These are phyloP conservation scores for Knipowitschia caucasica DNA, from an alignment of 2,797 vertebrate genomes.

Conservation along the genomic window DNA sequence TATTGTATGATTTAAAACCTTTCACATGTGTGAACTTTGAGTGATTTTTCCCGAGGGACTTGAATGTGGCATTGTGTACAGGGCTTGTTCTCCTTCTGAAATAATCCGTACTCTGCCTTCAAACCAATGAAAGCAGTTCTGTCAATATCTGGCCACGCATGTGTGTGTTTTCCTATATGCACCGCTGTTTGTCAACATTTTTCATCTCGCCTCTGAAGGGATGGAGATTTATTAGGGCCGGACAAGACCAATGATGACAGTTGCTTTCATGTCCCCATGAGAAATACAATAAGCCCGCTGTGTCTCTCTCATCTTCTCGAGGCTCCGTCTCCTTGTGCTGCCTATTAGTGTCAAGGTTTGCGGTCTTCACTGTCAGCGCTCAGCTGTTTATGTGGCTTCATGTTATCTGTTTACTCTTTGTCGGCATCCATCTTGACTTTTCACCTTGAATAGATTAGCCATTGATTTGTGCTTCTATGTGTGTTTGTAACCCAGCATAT, in stretches of 20 bases:
- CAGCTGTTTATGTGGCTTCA: conserved; percentile 35
- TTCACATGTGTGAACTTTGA: conserved; percentile 17
- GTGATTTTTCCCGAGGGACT: conserved; percentile 27
- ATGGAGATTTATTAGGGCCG: conserved; percentile 57
- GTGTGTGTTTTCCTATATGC: conserved; percentile 19
- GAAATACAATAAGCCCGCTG: conserved; percentile 53
- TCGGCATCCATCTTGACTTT: conserved; percentile 26
- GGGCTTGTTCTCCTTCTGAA: conserved; percentile 32
- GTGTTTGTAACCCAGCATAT: not conserved
- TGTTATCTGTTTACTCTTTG: conserved; percentile 16
- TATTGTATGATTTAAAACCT: conserved; percentile 18
- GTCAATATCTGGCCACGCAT: conserved; percentile 5
- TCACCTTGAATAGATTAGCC: not conserved
- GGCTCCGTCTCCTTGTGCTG: conserved; percentile 50
- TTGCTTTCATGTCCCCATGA: conserved; percentile 61
- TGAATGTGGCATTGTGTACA: conserved; percentile 5
- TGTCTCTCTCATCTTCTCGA: conserved; percentile 51
- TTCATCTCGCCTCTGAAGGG: conserved; percentile 43
- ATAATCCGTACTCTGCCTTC: conserved; percentile 20
- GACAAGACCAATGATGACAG: conserved; percentile 64
- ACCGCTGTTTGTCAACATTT: conserved; percentile 35
- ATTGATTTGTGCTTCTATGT: conserved; percentile 13
- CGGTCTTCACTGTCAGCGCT: conserved; percentile 49
- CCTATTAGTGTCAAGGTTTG: conserved; percentile 65
- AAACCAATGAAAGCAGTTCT: conserved; percentile 42